phyloP scores from a whole-genome alignment of 2,797 vertebrate species.

The Micropoecilia bifurca region DNA sequence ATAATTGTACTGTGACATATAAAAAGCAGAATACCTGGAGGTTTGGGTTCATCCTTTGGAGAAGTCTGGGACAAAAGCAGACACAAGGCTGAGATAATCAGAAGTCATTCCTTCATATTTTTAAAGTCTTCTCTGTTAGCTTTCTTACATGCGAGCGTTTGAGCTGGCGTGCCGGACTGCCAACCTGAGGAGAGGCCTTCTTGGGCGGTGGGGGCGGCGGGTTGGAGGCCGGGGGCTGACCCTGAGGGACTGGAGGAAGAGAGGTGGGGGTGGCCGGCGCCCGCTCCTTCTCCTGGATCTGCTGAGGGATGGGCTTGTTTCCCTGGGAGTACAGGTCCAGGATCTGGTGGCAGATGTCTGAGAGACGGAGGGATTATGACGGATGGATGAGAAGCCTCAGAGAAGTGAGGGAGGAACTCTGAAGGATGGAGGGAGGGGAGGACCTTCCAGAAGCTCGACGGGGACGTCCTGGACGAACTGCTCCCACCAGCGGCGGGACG shows the following conservation, averaged over 20 bases:
- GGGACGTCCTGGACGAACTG: conserved; percentile 99
- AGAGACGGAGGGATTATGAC: background rate
- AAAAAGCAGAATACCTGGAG: conserved; percentile 81
- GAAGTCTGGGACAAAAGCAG: conserved; percentile 81
- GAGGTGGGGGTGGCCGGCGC: conserved; percentile 53
- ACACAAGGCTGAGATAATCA: background rate
- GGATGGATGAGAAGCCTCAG: background rate
- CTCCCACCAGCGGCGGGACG: conserved; percentile 97
- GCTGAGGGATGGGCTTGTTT: conserved; percentile 96
- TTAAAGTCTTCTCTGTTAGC: background rate
- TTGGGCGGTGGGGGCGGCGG: conserved; percentile 85
- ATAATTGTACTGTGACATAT: background rate
- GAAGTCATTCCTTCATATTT: background rate
- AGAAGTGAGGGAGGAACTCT: rapidly evolving
- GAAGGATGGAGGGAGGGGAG: rapidly evolving
- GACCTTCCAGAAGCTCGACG: conserved; percentile 96
- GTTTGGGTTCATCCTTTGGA: conserved; percentile 94
- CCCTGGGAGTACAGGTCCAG: conserved; percentile 97
- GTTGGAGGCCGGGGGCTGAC: conserved; percentile 57
- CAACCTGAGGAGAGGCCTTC: conserved; percentile 92
- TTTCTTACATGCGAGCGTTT: conserved; percentile 91
- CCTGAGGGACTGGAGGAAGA: conserved; percentile 65
- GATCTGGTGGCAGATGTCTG: conserved; percentile 99
- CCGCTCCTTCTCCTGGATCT: conserved; percentile 86
- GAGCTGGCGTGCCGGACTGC: conserved; percentile 90